Conservation (phyloP, 2,113 vertebrate genomes). For the Microcebus jonahi region DNA sequence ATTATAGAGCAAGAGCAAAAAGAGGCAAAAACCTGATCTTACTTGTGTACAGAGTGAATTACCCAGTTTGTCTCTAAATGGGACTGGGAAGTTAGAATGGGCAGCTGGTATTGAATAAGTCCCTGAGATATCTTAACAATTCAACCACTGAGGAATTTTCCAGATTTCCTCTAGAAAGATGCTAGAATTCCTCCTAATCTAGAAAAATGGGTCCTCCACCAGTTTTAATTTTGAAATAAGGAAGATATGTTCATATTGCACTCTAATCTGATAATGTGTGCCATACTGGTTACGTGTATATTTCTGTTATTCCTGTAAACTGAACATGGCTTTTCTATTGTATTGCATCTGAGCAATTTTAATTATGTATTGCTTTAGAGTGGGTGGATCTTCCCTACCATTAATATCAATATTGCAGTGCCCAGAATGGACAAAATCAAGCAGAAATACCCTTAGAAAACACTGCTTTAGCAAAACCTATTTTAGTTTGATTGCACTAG, state of each 20-base stretch:
- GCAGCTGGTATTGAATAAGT: background rate
- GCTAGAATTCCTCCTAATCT: background rate
- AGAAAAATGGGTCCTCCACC: background rate
- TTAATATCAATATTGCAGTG: background rate
- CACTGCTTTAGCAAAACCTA: background rate
- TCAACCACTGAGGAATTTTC: background rate
- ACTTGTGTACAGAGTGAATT: too few species aligned
- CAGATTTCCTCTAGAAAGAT: background rate
- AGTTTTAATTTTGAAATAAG: slow-evolving; percentile 16
- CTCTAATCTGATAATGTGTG: background rate
- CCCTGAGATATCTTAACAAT: background rate
- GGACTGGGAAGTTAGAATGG: background rate
- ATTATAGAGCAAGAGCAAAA: background rate
- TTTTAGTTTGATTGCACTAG: slow-evolving; percentile 2
- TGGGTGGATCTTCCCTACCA: background rate
- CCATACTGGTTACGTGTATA: background rate
- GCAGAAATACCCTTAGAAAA: background rate
- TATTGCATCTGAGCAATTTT: background rate
- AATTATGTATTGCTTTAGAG: background rate
- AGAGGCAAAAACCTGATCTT: background rate
- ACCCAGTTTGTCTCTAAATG: background rate
- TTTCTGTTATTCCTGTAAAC: background rate
- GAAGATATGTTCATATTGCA: background rate
- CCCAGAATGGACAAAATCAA: background rate
- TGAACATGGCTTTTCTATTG: background rate